A percentile compares a stretch with the other conserved stretches of the same genome.
phyloP scores from a whole-genome alignment of 2,797 vertebrate species.

The Xerus rutilus region DNA sequence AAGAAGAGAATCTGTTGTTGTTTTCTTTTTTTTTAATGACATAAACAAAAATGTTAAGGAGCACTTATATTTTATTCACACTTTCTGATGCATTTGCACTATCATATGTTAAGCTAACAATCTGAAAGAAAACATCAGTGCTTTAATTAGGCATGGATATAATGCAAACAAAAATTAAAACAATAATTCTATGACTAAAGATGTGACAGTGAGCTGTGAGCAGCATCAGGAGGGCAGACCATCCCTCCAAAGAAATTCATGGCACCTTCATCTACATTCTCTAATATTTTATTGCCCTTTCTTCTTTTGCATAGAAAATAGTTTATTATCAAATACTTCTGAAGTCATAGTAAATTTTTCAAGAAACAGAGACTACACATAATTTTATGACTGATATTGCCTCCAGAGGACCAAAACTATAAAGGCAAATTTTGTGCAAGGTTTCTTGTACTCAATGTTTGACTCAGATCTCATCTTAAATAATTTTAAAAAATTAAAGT shows the following conservation, averaged over 20 bases:
- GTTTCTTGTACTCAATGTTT: not conserved
- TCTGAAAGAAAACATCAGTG: not conserved
- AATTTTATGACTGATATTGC: slow-evolving; percentile 16
- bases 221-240: not conserved
- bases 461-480: slow-evolving; percentile 17
- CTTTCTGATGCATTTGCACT: slow-evolving; percentile 5
- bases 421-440: not conserved
- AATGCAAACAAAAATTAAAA: not conserved
- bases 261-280: not conserved
- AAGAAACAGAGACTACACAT: not conserved
- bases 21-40: not conserved
- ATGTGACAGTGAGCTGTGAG: not conserved
- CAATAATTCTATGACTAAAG: not conserved
- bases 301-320: slow-evolving; percentile 39
- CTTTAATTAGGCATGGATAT: not conserved
- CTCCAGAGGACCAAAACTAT: not conserved
- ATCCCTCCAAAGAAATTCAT: not conserved
- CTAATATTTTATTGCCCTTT: not conserved
- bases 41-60: not conserved
- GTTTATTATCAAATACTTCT: slow-evolving; percentile 38
- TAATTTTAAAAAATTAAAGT: slow-evolving; percentile 30
- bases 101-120: not conserved
- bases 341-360: not conserved
- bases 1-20: not conserved
- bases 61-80: not conserved